These are phyloP conservation scores for Temnothorax unifasciatus DNA, from an alignment of 2,888 invertebrate species.

Conservation along the genomic window DNA sequence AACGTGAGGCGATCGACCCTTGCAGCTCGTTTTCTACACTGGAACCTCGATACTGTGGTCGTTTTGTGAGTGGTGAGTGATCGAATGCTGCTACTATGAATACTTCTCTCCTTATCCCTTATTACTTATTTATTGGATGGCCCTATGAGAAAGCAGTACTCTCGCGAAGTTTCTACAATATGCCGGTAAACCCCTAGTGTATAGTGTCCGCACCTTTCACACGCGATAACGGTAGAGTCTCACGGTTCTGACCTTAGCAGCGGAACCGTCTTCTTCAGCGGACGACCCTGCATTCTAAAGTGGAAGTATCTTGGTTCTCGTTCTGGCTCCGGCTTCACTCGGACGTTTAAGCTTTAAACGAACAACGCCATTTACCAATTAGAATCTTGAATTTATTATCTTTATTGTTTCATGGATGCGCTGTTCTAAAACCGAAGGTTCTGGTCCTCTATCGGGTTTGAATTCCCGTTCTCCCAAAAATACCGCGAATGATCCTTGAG, in stretches of 20 bases:
- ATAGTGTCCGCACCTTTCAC: conserved; percentile 16
- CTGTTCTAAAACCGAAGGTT: background rate
- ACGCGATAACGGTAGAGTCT: conserved; percentile 1
- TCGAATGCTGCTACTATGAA: conserved; percentile 3
- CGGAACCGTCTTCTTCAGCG: background rate
- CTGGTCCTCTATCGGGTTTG: background rate
- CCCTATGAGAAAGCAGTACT: conserved; percentile 40
- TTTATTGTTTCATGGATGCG: background rate
- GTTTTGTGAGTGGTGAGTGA: conserved; percentile 16
- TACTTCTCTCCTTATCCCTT: conserved; percentile 28
- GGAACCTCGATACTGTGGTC: conserved; percentile 11
- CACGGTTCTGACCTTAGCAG: conserved; percentile 5
- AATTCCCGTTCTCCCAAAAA: background rate
- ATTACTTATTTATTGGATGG: conserved; percentile 48
- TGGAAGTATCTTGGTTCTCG: conserved; percentile 23
- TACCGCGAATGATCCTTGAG: background rate
- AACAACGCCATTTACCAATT: background rate
- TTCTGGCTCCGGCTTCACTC: background rate
- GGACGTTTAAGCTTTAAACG: conserved; percentile 17
- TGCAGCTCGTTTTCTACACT: background rate
- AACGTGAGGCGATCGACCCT: conserved; percentile 14
- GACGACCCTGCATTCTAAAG: background rate
- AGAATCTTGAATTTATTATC: background rate
- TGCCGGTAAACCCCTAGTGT: background rate
- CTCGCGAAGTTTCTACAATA: conserved; percentile 11